Base-by-base conservation (phyloP, 2,797 vertebrate genomes). In the Podarcis siculus region DNA sequence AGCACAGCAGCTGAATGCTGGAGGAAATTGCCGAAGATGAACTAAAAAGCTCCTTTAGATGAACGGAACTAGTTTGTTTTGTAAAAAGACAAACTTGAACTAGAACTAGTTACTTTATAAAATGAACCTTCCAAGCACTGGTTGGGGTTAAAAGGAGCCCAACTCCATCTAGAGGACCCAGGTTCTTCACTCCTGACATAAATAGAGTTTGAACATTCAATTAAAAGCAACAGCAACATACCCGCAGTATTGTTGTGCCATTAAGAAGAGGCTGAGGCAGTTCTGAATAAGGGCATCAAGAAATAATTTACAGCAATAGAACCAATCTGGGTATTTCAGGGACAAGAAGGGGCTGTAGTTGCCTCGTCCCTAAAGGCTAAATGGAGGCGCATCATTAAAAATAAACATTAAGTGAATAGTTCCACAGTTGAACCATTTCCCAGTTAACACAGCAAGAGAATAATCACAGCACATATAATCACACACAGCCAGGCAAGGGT, bases 371-470 rank as follows among this genome's bases (percentile, higher is more conserved):
- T 35, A 84, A 45, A 80, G 67, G 79, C 75, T 90, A 90, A 86
- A 10, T 84, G 85, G 83, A 35, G 27, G 30, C 82, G 13, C 6
- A 61, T 8, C 88, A 64, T 85, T 92, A 69, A 90, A 86, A 93
- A 83, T 86, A 94, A 92, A 76, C n/a, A 75, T 89, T 35, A 88
- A 90, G 85, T 3, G 58, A 93, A 35, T 81, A 82, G 0, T 82
- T 89, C 3, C 4, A 1, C 61, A 67, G 71, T 64, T 89, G 87
- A 87, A 86, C 86, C 87, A 75, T 89, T 92, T 92, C 82, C 55
- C 39, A 78, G 71, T 88, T 82, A 92, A 73, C 32, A 15, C 79
- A 93, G 77, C 75, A 90, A 79, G 37, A 90, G 93, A 71, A 64
- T 79, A 55, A 55, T 55, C 49, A 49, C 49, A 67, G 69, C 21